phyloP scores from a whole-genome alignment of 2,797 vertebrate species.

The Mormyrops boulengeri region DNA sequence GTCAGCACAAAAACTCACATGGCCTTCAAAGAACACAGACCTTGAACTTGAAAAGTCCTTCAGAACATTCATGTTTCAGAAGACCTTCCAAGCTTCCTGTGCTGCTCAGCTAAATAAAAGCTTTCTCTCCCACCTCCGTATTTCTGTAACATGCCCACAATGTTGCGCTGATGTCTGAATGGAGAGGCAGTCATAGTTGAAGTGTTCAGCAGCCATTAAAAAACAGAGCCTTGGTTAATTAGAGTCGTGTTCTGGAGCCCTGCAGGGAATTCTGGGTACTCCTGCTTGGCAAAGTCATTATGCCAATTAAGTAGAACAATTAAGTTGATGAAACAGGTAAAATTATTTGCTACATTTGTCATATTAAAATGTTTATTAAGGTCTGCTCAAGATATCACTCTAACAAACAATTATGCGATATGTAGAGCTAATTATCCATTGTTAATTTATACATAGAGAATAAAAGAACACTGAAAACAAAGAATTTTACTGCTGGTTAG shows the following conservation, averaged over 20 bases:
- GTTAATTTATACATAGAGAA: background rate
- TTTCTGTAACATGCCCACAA: background rate
- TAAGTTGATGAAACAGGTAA: background rate
- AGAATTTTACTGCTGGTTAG: background rate
- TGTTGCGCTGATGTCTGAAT: background rate
- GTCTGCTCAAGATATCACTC: background rate
- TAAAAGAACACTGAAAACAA: background rate
- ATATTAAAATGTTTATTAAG: background rate
- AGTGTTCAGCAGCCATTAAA: background rate
- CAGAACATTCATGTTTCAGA: background rate
- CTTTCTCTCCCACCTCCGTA: background rate
- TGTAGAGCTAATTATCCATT: background rate
- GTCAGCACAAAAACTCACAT: background rate
- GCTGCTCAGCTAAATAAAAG: background rate
- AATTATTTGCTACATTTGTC: background rate
- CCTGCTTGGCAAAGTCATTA: background rate
- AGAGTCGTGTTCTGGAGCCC: background rate
- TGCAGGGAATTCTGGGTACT: background rate
- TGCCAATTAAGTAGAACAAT: slow-evolving; percentile 5
- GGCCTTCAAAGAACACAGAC: background rate
- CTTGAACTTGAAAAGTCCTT: background rate
- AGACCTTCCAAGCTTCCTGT: background rate
- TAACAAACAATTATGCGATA: background rate
- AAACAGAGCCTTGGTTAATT: background rate
- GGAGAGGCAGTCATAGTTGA: background rate